phyloP scores from a whole-genome alignment of 2,797 vertebrate genomes.

The Scarus forsteni region DNA sequence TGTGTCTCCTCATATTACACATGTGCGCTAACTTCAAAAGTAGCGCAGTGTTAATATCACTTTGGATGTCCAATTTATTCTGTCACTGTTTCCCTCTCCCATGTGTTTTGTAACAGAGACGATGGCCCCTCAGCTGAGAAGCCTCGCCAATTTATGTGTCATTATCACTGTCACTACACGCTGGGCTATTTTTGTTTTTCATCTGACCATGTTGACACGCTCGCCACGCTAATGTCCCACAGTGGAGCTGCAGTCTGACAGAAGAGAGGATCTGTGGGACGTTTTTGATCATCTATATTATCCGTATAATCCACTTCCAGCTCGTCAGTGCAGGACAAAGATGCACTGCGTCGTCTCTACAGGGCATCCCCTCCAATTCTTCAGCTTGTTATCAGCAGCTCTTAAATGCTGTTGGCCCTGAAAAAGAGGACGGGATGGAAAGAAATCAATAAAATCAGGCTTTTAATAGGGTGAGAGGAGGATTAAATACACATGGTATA shows the following conservation, averaged over 20 bases:
- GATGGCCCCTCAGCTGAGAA: constrained; percentile 57
- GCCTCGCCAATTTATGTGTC: constrained; percentile 69
- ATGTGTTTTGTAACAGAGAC: constrained; percentile 65
- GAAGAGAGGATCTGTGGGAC: constrained; percentile 53
- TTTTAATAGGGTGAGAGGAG: constrained; percentile 72
- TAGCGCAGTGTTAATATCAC: constrained; percentile 73
- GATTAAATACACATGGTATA: constrained; percentile 75
- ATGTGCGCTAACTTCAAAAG: constrained; percentile 71
- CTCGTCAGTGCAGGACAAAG: constrained; percentile 57
- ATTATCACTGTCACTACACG: constrained; percentile 57
- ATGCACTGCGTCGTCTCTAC: constrained; percentile 42
- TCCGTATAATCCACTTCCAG: constrained; percentile 40
- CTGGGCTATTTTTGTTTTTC: constrained; percentile 72
- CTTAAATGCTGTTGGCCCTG: constrained; percentile 59
- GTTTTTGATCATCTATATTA: constrained; percentile 77
- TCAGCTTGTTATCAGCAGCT: constrained; percentile 58
- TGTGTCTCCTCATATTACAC: constrained; percentile 61
- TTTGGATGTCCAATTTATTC: constrained; percentile 76
- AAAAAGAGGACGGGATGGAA: constrained; percentile 61
- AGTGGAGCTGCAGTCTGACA: constrained; percentile 66
- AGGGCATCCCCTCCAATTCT: constrained; percentile 46
- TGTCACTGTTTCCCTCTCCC: constrained; percentile 58
- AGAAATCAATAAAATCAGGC: constrained; percentile 75
- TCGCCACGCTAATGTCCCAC: constrained; percentile 59
- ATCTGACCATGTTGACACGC: constrained; percentile 71